phyloP scores from a whole-genome alignment of 2,113 vertebrate species.

The Carassius auratus region DNA sequence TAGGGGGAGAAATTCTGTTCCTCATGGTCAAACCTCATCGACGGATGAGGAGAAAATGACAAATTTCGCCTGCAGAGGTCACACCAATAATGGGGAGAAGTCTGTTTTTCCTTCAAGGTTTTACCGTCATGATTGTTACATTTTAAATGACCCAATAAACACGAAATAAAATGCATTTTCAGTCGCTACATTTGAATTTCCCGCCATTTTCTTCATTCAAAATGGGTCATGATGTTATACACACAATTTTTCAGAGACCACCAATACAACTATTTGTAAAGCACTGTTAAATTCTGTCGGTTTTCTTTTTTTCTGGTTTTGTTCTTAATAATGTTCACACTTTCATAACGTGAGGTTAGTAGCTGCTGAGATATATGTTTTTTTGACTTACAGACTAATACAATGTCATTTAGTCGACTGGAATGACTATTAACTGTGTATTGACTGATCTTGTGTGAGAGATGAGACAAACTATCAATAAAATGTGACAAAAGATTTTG shows the following conservation, averaged over 20 bases:
- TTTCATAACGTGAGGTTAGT: slow-evolving; percentile 45
- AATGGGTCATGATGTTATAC: background rate
- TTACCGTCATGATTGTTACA: background rate
- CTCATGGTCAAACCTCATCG: background rate
- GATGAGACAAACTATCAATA: slow-evolving; percentile 60
- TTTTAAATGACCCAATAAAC: background rate
- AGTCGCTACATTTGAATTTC: background rate
- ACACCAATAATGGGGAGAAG: background rate
- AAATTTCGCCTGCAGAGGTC: background rate
- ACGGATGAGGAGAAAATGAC: background rate
- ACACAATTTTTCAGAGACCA: background rate
- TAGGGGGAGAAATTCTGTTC: background rate
- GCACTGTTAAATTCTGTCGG: background rate
- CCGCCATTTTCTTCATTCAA: background rate
- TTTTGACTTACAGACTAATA: slow-evolving; percentile 58
- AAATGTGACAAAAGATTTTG: slow-evolving; percentile 53
- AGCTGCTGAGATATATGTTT: slow-evolving; percentile 53
- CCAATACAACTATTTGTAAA: background rate
- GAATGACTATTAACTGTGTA: slow-evolving; percentile 79
- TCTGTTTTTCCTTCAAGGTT: background rate
- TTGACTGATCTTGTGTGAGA: slow-evolving; percentile 81
- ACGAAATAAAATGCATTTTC: background rate
- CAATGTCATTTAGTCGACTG: slow-evolving; percentile 78
- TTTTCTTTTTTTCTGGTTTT: slow-evolving; percentile 1
- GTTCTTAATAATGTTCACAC: slow-evolving; percentile 27